Percentiles rank a stretch among this genome's conserved stretches.
These are phyloP conservation scores for Palythoa caribaeorum DNA, from an alignment of 92 coral and sea anemone genomes.

Conservation along the genomic window DNA sequence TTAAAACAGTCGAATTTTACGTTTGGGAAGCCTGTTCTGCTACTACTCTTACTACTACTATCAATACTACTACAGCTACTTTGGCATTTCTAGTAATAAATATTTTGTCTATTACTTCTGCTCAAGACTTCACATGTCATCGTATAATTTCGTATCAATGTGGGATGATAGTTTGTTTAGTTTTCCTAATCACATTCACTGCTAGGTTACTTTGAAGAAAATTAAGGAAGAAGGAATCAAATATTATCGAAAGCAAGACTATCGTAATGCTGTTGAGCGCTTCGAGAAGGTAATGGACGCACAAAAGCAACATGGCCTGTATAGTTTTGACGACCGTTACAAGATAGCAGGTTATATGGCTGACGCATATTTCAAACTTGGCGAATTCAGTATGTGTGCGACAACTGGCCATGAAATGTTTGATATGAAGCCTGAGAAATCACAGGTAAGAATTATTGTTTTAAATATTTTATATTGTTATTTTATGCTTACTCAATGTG, in stretches of 20 bases:
- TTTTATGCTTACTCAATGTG: too few relatives aligned
- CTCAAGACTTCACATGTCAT: too few relatives aligned
- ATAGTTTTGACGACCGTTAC: neutral
- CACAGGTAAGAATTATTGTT: neutral
- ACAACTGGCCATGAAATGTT: neutral
- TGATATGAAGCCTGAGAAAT: neutral
- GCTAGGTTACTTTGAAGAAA: neutral
- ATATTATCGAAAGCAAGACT: neutral
- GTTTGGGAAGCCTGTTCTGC: too few relatives aligned
- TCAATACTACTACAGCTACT: too few relatives aligned
- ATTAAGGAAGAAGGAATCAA: neutral
- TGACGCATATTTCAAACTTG: neutral
- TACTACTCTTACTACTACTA: too few relatives aligned
- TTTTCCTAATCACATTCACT: too few relatives aligned
- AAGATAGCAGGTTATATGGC: constrained; percentile 5
- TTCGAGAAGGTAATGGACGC: neutral
- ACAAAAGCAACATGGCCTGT: neutral
- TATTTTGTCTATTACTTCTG: too few relatives aligned
- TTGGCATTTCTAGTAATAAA: too few relatives aligned
- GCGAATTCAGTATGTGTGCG: neutral
- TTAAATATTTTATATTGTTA: neutral
- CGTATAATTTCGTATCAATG: too few relatives aligned
- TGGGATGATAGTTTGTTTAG: too few relatives aligned
- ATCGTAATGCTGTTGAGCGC: neutral
- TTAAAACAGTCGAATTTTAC: too few relatives aligned